phyloP scores from a whole-genome alignment of 2,113 vertebrate species.

The Catharus fuscescens region DNA sequence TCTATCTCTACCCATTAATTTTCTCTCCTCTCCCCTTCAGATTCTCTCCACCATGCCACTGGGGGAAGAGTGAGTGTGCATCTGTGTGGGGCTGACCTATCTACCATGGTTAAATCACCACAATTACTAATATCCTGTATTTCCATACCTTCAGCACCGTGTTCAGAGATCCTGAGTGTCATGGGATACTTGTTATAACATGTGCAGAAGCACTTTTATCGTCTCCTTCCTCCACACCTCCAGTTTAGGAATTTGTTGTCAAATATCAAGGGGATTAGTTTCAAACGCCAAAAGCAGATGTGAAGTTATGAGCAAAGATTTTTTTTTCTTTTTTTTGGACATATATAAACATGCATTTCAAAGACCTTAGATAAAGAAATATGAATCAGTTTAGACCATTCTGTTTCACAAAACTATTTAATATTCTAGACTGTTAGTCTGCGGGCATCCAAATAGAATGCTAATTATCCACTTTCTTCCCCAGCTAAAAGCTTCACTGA shows the following conservation, averaged over 20 bases:
- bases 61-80: rapidly evolving
- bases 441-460: conserved; percentile 68
- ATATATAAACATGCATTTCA: background rate
- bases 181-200: conserved; percentile 55
- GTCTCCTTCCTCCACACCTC: conserved; percentile 10
- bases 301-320: background rate
- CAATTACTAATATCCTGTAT: conserved; percentile 5
- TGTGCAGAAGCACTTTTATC: conserved; percentile 55
- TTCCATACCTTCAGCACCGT: background rate
- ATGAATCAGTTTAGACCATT: conserved; percentile 45
- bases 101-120: background rate
- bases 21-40: background rate
- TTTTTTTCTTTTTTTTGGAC: background rate
- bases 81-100: background rate
- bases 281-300: conserved; percentile 35
- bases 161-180: conserved; percentile 7
- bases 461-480: conserved; percentile 70
- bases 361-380: conserved; percentile 25
- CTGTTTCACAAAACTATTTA: conserved; percentile 64
- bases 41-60: background rate
- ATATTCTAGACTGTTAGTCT: conserved; percentile 59
- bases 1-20: background rate
- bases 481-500: conserved; percentile 62
- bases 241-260: conserved; percentile 41
- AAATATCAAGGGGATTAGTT: conserved; percentile 32